A percentile compares a stretch with the other conserved stretches of the same genome.
These are phyloP conservation scores for Notodonta dromedarius DNA, from an alignment of 2,888 invertebrate genomes.

Conservation along the genomic window DNA sequence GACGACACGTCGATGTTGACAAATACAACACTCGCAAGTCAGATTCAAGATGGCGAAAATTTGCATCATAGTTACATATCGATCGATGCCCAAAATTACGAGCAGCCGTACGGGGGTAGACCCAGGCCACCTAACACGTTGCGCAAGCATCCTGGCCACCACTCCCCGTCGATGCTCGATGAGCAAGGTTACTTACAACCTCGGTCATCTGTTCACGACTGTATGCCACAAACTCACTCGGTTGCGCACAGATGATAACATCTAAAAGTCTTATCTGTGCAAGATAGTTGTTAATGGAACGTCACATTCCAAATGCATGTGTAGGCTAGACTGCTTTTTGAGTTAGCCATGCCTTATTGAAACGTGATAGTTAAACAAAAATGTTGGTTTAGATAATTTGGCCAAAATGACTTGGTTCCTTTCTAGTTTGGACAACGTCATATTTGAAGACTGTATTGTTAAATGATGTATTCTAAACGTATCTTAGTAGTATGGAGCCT, in stretches of 20 bases:
- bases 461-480: slow-evolving; percentile 55
- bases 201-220: slow-evolving; percentile 79
- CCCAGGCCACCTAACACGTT: slow-evolving; percentile 76
- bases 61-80: slow-evolving; percentile 88
- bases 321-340: slow-evolving; percentile 68
- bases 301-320: slow-evolving; percentile 80
- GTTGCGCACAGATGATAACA: slow-evolving; percentile 77
- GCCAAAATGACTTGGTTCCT: slow-evolving; percentile 70
- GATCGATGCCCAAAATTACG: slow-evolving; percentile 84
- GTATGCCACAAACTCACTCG: slow-evolving; percentile 80
- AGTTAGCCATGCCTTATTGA: slow-evolving; percentile 73
- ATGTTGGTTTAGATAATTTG: slow-evolving; percentile 58
- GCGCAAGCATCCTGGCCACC: slow-evolving; percentile 74
- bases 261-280: slow-evolving; percentile 67
- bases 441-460: slow-evolving; percentile 70
- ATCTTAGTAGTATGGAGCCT: slow-evolving; percentile 59
- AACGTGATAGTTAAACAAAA: slow-evolving; percentile 66
- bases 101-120: slow-evolving; percentile 77
- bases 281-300: slow-evolving; percentile 78
- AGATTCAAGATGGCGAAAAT: slow-evolving; percentile 86
- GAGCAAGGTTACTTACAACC: slow-evolving; percentile 83
- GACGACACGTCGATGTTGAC: slow-evolving; percentile 85
- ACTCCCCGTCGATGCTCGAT: slow-evolving; percentile 77
- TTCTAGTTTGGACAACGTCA: slow-evolving; percentile 52
- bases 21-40: slow-evolving; percentile 85